Base-by-base conservation (phyloP, 1,140 invertebrate species). In the Trichonephila clavata region DNA sequence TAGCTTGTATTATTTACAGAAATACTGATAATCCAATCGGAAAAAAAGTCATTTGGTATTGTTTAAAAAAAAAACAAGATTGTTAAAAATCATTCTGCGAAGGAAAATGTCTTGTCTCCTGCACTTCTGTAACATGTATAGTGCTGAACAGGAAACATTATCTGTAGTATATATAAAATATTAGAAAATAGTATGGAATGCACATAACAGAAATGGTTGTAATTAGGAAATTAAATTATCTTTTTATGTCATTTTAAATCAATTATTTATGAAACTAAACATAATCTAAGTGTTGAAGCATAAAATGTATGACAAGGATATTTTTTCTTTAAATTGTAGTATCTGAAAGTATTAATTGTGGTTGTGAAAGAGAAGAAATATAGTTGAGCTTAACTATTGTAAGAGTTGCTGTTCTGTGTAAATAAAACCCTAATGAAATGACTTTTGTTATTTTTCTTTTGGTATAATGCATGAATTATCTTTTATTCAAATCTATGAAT, bases 331-430 rank as follows among this genome's bases (percentile, higher is more conserved):
- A 27, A 57, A 83, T 39, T 13, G 21, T 83, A 57, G 18, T 81
- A 16, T 21, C 32, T 43, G 21, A 32, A 77, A 77, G 27, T 77
- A 77, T 77, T 77, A 77, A 77, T 32, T 77, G 27, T 77, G 71
- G 32, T 77, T 77, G 20, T 83, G 81, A n/a, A 83, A 83, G 80
- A 50, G 50, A 83, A 83, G 50, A 83, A 57, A 57, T 59, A 77
- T 83, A 83, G 81, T 50, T 83, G 81, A 83, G 81, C 81, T 83
- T 83, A 83, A 83, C 50, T 83, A 18, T 83, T 83, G 81, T 57
- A 24, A 83, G n/a, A n/a, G 50, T 83, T 83, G 81, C 50, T 83
- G 39, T 83, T 83, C 21, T 83, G 43, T 83, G 81, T 83, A 83
- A 83, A 83, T 83, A 50, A 83, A 83, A 83, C n/a, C 21, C 81